Percentiles rank a stretch among this genome's conserved stretches.
phyloP scores from a whole-genome alignment of 2,113 vertebrate species.

The Platichthys stellatus region DNA sequence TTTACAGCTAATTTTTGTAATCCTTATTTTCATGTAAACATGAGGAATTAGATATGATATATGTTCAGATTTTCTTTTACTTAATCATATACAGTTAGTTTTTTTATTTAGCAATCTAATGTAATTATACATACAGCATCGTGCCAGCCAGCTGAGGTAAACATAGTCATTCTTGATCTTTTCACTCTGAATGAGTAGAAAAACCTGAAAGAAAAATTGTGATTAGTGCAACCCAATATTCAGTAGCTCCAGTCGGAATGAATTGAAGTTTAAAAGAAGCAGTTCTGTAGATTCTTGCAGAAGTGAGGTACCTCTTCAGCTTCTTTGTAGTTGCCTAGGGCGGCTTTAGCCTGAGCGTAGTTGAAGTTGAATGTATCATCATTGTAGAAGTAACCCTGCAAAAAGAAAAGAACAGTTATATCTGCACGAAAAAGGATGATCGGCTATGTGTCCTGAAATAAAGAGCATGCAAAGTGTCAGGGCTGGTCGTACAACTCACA shows the following conservation, averaged over 20 bases:
- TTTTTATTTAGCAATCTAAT: neutral
- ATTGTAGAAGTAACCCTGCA: constrained; percentile 95
- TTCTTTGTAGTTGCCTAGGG: constrained; percentile 91
- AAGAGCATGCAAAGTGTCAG: neutral
- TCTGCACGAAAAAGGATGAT: constrained; percentile 2
- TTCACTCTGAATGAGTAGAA: constrained; percentile 95
- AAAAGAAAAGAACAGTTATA: constrained; percentile 33
- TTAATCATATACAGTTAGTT: too few relatives aligned
- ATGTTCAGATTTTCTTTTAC: too few relatives aligned
- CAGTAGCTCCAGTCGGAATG: neutral
- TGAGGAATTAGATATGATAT: too few relatives aligned
- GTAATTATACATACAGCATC: constrained; percentile 88
- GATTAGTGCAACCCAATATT: neutral
- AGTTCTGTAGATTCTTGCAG: neutral
- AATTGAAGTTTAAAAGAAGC: neutral
- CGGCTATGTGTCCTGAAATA: constrained; percentile 4
- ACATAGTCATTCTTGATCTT: constrained; percentile 97
- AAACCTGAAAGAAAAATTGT: constrained; percentile 82
- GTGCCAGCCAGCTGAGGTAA: constrained; percentile 96
- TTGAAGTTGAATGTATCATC: constrained; percentile 98
- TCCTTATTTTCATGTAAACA: too few relatives aligned
- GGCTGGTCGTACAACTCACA: too few relatives aligned
- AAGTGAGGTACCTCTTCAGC: constrained; percentile 88
- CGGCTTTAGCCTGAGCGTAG: constrained; percentile 97
- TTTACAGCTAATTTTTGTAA: neutral